Base-by-base conservation (phyloP, 2,797 vertebrate species). In the Anguilla megastoma region DNA sequence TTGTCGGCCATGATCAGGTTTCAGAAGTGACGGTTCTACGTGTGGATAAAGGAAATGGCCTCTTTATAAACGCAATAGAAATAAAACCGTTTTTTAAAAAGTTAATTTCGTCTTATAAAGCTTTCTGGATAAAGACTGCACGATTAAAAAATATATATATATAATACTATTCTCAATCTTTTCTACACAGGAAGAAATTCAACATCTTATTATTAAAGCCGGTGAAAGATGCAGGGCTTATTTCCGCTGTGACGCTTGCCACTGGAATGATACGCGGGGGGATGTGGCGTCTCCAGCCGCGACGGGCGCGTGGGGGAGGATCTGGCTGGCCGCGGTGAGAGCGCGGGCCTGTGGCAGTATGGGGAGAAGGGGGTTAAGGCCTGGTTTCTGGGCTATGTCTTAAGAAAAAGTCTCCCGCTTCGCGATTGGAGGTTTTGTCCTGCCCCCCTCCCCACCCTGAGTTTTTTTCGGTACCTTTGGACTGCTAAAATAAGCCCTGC, bases 101-200 rank as follows among this genome's bases (percentile, higher is more conserved):
- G 95, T 95, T 95, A 93, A 92, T 93, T 93, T 95, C 94, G 92
- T 93, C 94, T 95, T 96, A 96, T 96, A 97, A 96, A 97, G 96
- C 96, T 96, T 96, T 96, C 93, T 66, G 94, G 94, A 95, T 95
- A 95, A 96, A 96, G 95, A 96, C 95, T 94, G 95, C 94, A 96
- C 95, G n/a, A 94, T 95, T 69, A 69, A 69, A 95, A 96, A 96
- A 97, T 96, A 96, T 94, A 96, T 96, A 79, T 76, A 97, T 95
- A 96, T 95, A 94, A 95, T 96, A 96, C 95, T 95, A 95, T 95
- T 96, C 93, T 94, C 94, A 95, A 94, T 96, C 95, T 95, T 93
- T 89, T 96, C 94, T 95, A 95, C 93, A 95, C 95, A 93, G 90
- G 95, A 95, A 94, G 92, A 95, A 96, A 96, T 94, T 95, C 90